Percentiles rank a stretch among this genome's conserved stretches.
Evolutionary conservation across 2,888 invertebrate species (phyloP).

Genomic region (Myathropa florea): DNA sequence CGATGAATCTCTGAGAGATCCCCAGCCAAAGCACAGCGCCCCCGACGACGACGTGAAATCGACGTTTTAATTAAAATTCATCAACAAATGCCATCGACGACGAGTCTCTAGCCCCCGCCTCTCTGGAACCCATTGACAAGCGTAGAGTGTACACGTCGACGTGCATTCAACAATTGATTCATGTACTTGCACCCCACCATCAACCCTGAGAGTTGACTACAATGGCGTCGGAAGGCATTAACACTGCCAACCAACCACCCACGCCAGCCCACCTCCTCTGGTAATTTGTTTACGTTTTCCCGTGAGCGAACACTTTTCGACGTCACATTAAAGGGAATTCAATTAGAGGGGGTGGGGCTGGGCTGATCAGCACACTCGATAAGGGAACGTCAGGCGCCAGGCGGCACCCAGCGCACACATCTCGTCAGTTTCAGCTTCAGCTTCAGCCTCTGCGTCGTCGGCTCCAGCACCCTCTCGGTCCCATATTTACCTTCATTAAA

Average conservation of each 20-base stretch:
- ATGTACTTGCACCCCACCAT: background rate
- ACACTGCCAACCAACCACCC: no score
- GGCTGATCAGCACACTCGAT: background rate
- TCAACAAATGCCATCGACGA: background rate
- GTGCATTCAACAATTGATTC: conserved; percentile 27
- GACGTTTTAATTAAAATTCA: conserved; percentile 43
- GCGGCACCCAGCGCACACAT: background rate
- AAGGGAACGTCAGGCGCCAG: background rate
- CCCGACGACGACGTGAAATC: conserved; percentile 12
- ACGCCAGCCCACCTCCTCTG: conserved; percentile 26
- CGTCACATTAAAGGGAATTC: conserved; percentile 29
- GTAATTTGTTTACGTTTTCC: conserved; percentile 57
- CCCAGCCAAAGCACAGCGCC: background rate
- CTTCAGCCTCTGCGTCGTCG: background rate
- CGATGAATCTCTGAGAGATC: background rate
- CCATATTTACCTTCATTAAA: conserved; percentile 82
- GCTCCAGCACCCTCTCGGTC: conserved; percentile 5
- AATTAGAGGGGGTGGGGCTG: conserved; percentile 1
- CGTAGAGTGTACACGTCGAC: background rate
- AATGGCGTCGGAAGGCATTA: no score
- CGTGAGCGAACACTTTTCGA: conserved; percentile 26
- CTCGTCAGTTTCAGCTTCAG: background rate
- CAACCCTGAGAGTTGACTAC: conserved; percentile 6
- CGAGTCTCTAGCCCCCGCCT: background rate
- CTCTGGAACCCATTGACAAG: background rate